Evolutionary conservation across 2,113 vertebrate species (phyloP).

Genomic region (Cygnus buccinator): DNA sequence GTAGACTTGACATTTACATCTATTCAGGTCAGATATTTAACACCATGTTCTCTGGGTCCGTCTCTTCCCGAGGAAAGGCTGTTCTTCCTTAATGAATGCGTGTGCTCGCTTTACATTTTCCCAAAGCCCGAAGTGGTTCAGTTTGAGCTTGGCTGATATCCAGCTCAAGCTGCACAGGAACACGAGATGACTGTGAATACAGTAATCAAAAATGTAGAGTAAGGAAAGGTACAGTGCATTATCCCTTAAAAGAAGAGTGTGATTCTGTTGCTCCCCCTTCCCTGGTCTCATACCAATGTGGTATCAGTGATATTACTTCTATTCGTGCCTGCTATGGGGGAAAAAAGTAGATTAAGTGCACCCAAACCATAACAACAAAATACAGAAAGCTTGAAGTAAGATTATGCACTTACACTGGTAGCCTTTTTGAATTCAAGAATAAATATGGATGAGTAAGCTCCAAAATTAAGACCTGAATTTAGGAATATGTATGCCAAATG

Average conservation of each 20-base stretch:
- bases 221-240: not conserved
- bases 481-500: not conserved
- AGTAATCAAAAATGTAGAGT: conserved; percentile 59
- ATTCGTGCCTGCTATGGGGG: not conserved
- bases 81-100: conserved; percentile 72
- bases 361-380: not conserved
- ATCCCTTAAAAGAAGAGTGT: not conserved
- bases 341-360: not conserved
- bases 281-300: not conserved
- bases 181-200: conserved; percentile 68
- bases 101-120: conserved; percentile 58
- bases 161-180: conserved; percentile 60
- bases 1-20: conserved; percentile 65
- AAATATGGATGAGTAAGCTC: not conserved
- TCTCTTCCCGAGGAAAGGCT: conserved; percentile 66
- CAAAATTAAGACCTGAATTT: not conserved
- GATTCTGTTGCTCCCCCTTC: not conserved
- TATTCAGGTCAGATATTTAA: conserved; percentile 72
- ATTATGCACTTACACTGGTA: not conserved
- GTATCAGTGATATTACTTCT: not conserved
- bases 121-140: conserved; percentile 45
- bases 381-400: not conserved
- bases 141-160: conserved; percentile 65
- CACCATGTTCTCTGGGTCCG: conserved; percentile 23
- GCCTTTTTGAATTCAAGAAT: not conserved